A percentile compares a stretch with the other conserved stretches of the same genome.
Conservation (phyloP, 2,797 vertebrate species). For the Triplophysa yarkandensis region DNA sequence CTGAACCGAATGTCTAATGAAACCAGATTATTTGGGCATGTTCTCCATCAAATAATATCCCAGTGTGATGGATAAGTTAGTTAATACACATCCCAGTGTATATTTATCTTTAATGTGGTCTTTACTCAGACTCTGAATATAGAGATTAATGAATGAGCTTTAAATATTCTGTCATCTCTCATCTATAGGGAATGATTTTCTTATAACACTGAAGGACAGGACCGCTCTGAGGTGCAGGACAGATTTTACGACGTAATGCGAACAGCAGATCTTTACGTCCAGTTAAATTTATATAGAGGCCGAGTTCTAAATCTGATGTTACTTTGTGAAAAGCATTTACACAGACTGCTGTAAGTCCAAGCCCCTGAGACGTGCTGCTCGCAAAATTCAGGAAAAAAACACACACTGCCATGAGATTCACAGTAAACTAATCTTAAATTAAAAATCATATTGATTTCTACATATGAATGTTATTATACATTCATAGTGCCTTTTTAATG, state of each 20-base stretch:
- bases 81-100: neutral
- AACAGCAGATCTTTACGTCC: conserved; percentile 66
- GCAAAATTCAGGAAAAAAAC: conserved; percentile 23
- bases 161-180: conserved; percentile 65
- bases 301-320: neutral
- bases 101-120: neutral
- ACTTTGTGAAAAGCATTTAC: neutral
- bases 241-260: conserved; percentile 67
- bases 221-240: conserved; percentile 63
- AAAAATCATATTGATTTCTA: too few species aligned
- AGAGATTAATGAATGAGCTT: conserved; percentile 57
- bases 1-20: neutral
- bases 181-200: conserved; percentile 56
- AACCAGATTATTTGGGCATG: neutral
- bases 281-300: conserved; percentile 14
- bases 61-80: conserved; percentile 9
- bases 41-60: neutral
- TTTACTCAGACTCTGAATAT: conserved; percentile 4
- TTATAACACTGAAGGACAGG: conserved; percentile 64
- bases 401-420: too few species aligned
- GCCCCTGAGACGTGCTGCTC: conserved; percentile 25
- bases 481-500: too few species aligned
- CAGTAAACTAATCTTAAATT: too few species aligned
- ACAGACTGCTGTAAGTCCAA: conserved; percentile 1
- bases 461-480: too few species aligned